Percentiles rank a stretch among this genome's conserved stretches.
phyloP scores from a whole-genome alignment of 2,797 vertebrate genomes.

The Pagetopsis macropterus region DNA sequence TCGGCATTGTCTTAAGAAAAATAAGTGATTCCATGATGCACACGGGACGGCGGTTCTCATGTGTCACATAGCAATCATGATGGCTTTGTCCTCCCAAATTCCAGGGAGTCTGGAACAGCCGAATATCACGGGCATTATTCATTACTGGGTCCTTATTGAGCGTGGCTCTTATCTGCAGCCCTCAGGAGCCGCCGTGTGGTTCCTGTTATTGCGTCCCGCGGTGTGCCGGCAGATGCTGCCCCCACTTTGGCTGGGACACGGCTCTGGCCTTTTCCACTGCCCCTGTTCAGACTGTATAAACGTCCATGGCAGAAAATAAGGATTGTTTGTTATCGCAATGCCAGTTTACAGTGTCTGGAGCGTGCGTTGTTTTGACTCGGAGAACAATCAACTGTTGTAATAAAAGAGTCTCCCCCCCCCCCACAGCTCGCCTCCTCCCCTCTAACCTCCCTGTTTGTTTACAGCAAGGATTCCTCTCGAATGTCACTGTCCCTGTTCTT shows the following conservation, averaged over 20 bases:
- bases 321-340: conserved; percentile 79
- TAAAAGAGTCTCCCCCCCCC: conserved; percentile 57
- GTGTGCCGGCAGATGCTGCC: conserved; percentile 57
- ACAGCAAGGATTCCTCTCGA: conserved; percentile 52
- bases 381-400: conserved; percentile 77
- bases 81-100: conserved; percentile 29
- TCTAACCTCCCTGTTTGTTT: conserved; percentile 61
- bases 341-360: conserved; percentile 68
- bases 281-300: conserved; percentile 68
- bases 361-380: conserved; percentile 76
- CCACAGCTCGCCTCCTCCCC: conserved; percentile 27
- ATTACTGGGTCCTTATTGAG: conserved; percentile 58
- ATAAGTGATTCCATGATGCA: conserved; percentile 14
- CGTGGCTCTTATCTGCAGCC: conserved; percentile 89
- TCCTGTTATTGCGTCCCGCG: conserved; percentile 92
- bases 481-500: conserved; percentile 36
- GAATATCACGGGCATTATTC: conserved; percentile 41
- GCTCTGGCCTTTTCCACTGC: conserved; percentile 49
- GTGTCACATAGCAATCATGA: conserved; percentile 7
- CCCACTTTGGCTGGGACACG: conserved; percentile 35
- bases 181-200: conserved; percentile 87
- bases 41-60: not conserved
- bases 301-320: conserved; percentile 54
- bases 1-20: conserved; percentile 23
- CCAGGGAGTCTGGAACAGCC: conserved; percentile 11